Conservation (phyloP, 2,113 vertebrate genomes). For the Chaetura pelagica region DNA sequence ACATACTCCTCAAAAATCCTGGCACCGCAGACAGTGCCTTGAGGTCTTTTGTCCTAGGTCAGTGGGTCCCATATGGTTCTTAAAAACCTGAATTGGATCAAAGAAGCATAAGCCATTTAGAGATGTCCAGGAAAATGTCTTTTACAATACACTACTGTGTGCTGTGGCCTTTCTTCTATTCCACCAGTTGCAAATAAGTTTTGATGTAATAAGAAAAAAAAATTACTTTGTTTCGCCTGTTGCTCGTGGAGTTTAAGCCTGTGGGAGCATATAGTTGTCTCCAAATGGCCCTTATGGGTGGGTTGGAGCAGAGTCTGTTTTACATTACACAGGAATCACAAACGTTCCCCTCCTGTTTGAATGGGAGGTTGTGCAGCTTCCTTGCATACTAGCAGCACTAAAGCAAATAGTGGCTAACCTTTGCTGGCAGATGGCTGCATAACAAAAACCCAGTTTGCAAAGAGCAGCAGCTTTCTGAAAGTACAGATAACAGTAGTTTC, state of each 20-base stretch:
- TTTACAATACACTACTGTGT: neutral
- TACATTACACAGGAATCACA: fast-evolving
- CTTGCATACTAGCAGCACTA: neutral
- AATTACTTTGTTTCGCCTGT: neutral
- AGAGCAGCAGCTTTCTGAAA: slow-evolving; percentile 12
- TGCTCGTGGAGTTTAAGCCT: neutral
- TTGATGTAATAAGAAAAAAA: neutral
- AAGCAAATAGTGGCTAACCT: neutral
- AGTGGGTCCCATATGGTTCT: neutral
- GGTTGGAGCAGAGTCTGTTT: neutral
- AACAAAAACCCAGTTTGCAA: neutral
- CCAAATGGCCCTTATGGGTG: neutral
- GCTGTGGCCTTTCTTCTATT: neutral
- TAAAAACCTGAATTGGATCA: neutral
- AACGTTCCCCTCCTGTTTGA: neutral
- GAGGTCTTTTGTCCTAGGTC: neutral
- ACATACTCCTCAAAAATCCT: neutral
- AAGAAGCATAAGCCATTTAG: neutral
- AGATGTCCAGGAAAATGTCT: neutral
- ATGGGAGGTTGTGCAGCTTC: neutral
- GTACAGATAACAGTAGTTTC: slow-evolving; percentile 23
- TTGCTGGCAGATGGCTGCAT: neutral
- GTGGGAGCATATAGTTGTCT: neutral
- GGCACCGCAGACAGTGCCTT: neutral
- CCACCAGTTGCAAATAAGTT: neutral